Evolutionary conservation across 2,113 vertebrate genomes (phyloP), one percentile per base, ranked within the genome.

Genomic region (Siniperca chuatsi): DNA sequence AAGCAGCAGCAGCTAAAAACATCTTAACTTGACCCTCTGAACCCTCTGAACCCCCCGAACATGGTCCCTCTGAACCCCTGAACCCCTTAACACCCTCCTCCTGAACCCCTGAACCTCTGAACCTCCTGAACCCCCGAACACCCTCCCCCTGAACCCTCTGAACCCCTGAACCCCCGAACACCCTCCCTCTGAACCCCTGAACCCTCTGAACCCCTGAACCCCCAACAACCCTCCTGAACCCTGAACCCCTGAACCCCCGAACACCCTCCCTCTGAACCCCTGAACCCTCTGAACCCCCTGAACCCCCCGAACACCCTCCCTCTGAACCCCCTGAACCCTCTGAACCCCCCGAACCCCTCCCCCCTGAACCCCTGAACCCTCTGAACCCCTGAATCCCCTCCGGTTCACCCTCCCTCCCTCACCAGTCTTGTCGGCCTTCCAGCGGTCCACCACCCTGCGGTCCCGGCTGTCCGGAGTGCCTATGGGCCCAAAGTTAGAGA

Each of bases 401-500:
- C 29, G 29, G 29, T n/a, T 8, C 1, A 23, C 58, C 13, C 54
- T 4, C 66, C 23, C 52, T 0, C 4, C 7, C 76, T 91, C 91
- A 97, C 98, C 98, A 81, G 97, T 96, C 91, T 99, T 99, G 74
- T 99, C 98, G 0, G 96, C 95, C 95, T 99, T 99, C 98, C 98
- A 99, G 88, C 98, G 97, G 91, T 99, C 98, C 71, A 96, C 84
- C 0, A 95, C 91, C 75, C 98, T 93, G 76, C 98, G 96, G 83
- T 99, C 98, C 72, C 98, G 96, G 94, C 89, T 99, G 94, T 99
- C 98, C 7, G 97, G 97, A 11, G 98, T 97, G 58, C 98, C 98
- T 2, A 99, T 99, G 71, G 98, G 98, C 48, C 98, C 98, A 0
- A 99, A 99, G 94, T 97, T 98, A 83, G 98, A 99, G 93, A 99